A percentile compares a stretch with the other conserved stretches of the same genome.
Conservation (phyloP, 2,888 invertebrate species). For the Aspidiotus rigidus region DNA sequence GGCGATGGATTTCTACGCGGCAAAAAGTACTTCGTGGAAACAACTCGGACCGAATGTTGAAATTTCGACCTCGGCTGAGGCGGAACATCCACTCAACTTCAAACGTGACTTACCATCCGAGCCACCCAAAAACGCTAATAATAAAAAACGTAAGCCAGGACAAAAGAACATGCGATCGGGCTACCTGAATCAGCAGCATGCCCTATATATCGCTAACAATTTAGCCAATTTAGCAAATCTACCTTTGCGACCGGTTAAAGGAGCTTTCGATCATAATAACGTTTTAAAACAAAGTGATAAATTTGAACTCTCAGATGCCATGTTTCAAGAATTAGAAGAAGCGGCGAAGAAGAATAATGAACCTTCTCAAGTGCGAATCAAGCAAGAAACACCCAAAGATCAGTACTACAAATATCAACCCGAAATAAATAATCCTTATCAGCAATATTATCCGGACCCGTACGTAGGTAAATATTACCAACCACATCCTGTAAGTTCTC, state of each 20-base stretch:
- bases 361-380: constrained; percentile 4
- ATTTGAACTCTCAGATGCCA: constrained; percentile 21
- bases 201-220: constrained; percentile 19
- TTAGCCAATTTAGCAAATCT: not conserved
- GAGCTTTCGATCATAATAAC: constrained; percentile 18
- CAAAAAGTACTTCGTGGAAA: constrained; percentile 9
- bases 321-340: constrained; percentile 20
- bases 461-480: not conserved
- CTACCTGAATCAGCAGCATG: constrained; percentile 16
- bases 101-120: not conserved
- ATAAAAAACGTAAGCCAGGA: constrained; percentile 13
- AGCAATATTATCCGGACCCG: not conserved
- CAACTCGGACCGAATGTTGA: constrained; percentile 26
- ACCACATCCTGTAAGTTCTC: not conserved
- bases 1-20: not conserved
- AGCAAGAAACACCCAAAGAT: constrained; percentile 26
- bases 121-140: not conserved
- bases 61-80: constrained; percentile 16
- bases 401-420: constrained; percentile 19
- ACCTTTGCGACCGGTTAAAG: not conserved
- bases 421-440: not conserved
- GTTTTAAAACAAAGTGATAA: constrained; percentile 26
- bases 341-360: constrained; percentile 3
- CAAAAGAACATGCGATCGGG: constrained; percentile 17
- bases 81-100: not conserved